Conservation (phyloP, 2,888 invertebrate genomes). For the Drosophila emarginata region DNA sequence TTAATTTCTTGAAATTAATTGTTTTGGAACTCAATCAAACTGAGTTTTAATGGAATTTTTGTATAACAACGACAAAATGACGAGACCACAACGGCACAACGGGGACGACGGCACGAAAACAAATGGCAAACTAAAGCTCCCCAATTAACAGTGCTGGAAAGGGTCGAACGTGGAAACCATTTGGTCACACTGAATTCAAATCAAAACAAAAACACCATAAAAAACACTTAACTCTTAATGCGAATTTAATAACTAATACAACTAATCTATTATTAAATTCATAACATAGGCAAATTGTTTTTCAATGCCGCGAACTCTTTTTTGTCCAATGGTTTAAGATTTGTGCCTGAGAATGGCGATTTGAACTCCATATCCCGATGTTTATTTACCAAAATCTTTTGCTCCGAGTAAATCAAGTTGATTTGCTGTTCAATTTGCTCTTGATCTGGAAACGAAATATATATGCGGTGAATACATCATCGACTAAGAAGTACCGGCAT, state of each 20-base stretch:
- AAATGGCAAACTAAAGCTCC: conserved; percentile 56
- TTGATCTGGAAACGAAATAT: conserved; percentile 72
- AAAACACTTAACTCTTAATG: not conserved
- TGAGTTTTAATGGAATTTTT: conserved; percentile 52
- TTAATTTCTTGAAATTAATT: conserved; percentile 24
- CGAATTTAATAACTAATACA: not conserved
- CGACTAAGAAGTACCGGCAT: too few relatives aligned
- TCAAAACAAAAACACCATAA: not conserved
- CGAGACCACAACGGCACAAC: conserved; percentile 53
- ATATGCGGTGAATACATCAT: not conserved
- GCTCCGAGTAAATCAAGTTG: conserved; percentile 80
- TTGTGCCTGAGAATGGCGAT: conserved; percentile 79
- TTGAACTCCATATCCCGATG: conserved; percentile 81
- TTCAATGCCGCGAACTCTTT: conserved; percentile 79
- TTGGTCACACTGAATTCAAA: not conserved
- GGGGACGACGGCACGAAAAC: conserved; percentile 62
- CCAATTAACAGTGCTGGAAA: conserved; percentile 42
- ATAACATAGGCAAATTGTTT: conserved; percentile 77
- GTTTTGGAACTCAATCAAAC: conserved; percentile 32
- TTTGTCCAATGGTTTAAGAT: conserved; percentile 77
- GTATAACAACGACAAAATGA: conserved; percentile 57
- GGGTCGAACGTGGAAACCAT: not conserved
- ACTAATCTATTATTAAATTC: conserved; percentile 6
- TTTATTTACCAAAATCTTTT: conserved; percentile 80
- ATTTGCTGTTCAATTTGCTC: conserved; percentile 79